A percentile compares a stretch with the other conserved stretches of the same genome.
Conservation (phyloP, 1,140 invertebrate genomes). For the Brachystomella parvula region DNA sequence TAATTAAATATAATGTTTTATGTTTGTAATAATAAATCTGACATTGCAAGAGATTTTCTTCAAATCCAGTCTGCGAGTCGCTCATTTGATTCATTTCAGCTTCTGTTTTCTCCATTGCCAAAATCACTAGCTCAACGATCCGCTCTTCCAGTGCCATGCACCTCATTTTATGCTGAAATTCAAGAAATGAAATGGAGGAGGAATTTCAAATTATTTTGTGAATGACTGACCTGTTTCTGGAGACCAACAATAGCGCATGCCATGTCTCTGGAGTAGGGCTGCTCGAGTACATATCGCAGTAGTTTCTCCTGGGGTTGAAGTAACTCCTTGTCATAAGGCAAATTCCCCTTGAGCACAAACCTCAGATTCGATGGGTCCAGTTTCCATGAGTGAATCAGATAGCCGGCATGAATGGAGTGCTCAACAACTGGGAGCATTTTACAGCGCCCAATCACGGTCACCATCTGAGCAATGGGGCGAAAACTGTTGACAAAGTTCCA, state of each 20-base stretch:
- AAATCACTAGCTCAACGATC: constrained; percentile 80
- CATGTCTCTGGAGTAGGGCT: constrained; percentile 93
- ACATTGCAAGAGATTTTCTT: no score
- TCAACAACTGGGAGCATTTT: constrained; percentile 90
- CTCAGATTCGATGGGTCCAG: constrained; percentile 76
- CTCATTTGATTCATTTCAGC: constrained; percentile 46
- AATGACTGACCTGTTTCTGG: constrained; percentile 69
- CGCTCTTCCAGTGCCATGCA: constrained; percentile 87
- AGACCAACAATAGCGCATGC: constrained; percentile 88
- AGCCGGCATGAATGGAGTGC: constrained; percentile 78
- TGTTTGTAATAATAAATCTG: no score
- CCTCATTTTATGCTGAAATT: constrained; percentile 66
- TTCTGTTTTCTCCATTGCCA: constrained; percentile 86
- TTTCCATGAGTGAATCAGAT: constrained; percentile 83
- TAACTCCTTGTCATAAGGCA: constrained; percentile 86
- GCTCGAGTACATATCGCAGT: constrained; percentile 81
- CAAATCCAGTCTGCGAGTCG: constrained; percentile 43
- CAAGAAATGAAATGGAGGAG: constrained; percentile 1
- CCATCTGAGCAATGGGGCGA: constrained; percentile 84
- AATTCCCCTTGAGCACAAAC: constrained; percentile 79
- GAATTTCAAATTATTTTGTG: background rate
- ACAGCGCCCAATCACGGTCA: constrained; percentile 80
- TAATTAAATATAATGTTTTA: no score
- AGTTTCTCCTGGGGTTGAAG: constrained; percentile 79
- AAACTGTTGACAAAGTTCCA: constrained; percentile 88